phyloP scores from a whole-genome alignment of 2,113 vertebrate species.

The Cranoglanis bouderius region DNA sequence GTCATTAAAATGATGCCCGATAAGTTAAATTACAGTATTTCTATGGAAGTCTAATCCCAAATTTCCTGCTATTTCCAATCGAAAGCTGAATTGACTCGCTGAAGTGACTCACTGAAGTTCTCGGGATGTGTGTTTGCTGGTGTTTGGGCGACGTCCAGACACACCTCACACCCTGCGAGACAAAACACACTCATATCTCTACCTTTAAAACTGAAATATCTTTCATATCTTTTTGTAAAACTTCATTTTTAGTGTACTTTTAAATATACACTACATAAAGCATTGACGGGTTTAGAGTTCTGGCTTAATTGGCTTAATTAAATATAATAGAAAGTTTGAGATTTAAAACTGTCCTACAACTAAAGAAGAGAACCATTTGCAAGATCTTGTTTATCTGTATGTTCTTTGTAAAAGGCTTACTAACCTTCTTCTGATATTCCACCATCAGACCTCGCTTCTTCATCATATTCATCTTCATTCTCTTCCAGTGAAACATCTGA shows the following conservation, averaged over 20 bases:
- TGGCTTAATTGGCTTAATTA: no score
- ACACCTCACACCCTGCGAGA: slow-evolving; percentile 6
- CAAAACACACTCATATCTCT: not conserved
- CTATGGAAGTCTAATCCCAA: not conserved
- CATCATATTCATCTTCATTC: slow-evolving; percentile 15
- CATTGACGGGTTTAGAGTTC: no score
- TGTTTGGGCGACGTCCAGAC: not conserved
- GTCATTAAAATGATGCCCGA: not conserved
- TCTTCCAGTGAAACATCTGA: slow-evolving; percentile 22
- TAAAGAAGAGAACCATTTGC: not conserved
- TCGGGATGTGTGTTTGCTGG: not conserved
- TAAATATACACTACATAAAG: no score
- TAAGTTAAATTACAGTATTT: not conserved
- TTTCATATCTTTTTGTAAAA: not conserved
- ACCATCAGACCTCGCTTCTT: not conserved
- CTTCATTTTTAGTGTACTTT: no score
- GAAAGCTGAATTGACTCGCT: not conserved
- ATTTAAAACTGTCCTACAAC: not conserved
- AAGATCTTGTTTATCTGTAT: not conserved
- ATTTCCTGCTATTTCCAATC: not conserved
- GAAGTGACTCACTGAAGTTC: slow-evolving; percentile 20
- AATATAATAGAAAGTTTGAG: not conserved
- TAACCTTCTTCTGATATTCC: slow-evolving; percentile 21
- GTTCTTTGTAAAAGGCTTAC: not conserved
- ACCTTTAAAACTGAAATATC: not conserved